Percentiles rank a stretch among this genome's conserved stretches.
phyloP scores from a whole-genome alignment of 2,888 invertebrate genomes.

The Xylota segnis region DNA sequence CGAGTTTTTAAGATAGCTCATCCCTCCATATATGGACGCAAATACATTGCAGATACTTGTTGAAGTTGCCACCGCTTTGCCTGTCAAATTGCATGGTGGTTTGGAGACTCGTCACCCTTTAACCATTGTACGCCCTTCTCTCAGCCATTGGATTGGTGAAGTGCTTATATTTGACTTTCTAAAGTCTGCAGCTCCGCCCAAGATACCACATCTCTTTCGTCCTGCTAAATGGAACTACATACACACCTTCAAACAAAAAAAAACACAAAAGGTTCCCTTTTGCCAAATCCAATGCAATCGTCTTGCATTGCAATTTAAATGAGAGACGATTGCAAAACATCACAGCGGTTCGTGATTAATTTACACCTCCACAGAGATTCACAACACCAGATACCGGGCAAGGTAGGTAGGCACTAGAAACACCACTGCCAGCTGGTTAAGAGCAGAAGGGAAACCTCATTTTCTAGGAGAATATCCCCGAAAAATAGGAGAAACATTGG shows the following conservation, averaged over 20 bases:
- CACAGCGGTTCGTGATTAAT: slow-evolving; percentile 66
- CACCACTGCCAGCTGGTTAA: slow-evolving; percentile 9
- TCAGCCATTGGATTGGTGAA: no score
- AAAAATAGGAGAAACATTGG: slow-evolving; percentile 22
- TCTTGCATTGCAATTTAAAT: slow-evolving; percentile 66
- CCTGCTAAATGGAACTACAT: slow-evolving; percentile 6
- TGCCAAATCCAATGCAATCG: background rate
- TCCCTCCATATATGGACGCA: no score
- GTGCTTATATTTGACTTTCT: background rate
- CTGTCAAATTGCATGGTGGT: no score
- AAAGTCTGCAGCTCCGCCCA: background rate
- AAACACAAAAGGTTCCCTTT: background rate
- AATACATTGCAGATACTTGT: no score
- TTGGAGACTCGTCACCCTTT: no score
- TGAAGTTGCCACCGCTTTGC: no score
- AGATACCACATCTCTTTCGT: background rate
- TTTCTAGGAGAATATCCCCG: slow-evolving; percentile 6
- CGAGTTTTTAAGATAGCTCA: no score
- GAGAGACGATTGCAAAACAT: slow-evolving; percentile 52
- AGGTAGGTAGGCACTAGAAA: background rate
- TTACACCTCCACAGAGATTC: slow-evolving; percentile 60
- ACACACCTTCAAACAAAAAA: slow-evolving; percentile 11
- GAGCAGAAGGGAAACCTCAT: background rate
- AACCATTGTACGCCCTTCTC: no score
- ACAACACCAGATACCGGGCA: slow-evolving; percentile 41